Conservation (phyloP, 1,140 invertebrate genomes). For the Calephelis virginiensis region DNA sequence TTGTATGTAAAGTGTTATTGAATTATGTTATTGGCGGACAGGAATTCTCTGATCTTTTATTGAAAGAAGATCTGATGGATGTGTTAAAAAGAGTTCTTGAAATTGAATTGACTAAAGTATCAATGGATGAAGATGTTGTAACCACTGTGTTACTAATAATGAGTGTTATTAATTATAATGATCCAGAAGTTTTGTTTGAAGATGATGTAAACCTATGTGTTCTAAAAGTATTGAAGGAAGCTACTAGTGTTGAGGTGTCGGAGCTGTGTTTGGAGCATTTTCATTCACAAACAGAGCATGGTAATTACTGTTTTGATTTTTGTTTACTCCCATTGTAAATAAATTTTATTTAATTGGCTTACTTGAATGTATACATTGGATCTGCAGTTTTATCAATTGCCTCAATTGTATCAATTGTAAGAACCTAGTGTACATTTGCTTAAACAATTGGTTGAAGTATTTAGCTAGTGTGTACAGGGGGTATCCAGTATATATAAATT, state of each 20-base stretch:
- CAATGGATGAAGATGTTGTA: constrained; percentile 68
- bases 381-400: too few species aligned
- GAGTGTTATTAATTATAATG: constrained; percentile 86
- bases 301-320: constrained; percentile 55
- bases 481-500: too few species aligned
- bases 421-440: too few species aligned
- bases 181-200: constrained; percentile 79
- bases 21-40: constrained; percentile 89
- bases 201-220: constrained; percentile 79
- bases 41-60: constrained; percentile 81
- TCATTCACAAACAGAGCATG: constrained; percentile 86
- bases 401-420: too few species aligned
- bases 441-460: too few species aligned
- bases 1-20: constrained; percentile 82
- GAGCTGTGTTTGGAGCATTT: constrained; percentile 88
- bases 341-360: too few species aligned
- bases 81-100: constrained; percentile 76
- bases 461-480: too few species aligned
- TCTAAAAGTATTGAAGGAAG: constrained; percentile 81
- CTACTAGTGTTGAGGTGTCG: constrained; percentile 83
- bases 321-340: background rate
- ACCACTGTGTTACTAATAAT: constrained; percentile 85
- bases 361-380: too few species aligned
- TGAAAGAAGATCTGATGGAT: constrained; percentile 84
- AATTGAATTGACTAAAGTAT: constrained; percentile 50